Evolutionary conservation across 2,797 vertebrate species (phyloP), one percentile per base, ranked within the genome.

Genomic region (Tadarida brasiliensis): DNA sequence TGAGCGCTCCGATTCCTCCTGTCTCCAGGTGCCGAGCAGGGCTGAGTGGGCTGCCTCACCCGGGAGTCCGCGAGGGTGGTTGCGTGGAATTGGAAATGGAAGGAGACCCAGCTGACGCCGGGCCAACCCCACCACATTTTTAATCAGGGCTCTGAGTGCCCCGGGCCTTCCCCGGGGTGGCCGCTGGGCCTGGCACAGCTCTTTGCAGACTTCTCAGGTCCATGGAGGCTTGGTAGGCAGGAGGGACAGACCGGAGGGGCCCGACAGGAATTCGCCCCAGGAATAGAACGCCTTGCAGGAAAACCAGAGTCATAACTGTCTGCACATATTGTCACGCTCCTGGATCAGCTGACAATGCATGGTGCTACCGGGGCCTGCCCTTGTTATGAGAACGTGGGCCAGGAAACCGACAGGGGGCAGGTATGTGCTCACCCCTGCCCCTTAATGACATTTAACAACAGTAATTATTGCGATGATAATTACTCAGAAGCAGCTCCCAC

Each of bases 21-120:
- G 97, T 97, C 98, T 97, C 96, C 93, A 94, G 96, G 97, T 61
- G 94, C 86, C 96, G 87, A 84, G 94, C 90, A 94, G 97, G 96
- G 35, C 26, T 0, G 89, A 96, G 94, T 68, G 68, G 26, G 94
- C 89, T 70, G 96, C 94, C 93, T 96, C 94, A 10, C 16, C 84
- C 83, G 22, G 51, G 56, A 24, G 47, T 82, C 78, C 76, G 11
- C n/a, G 89, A 94, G 59, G 71, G 81, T 17, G 59, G 74, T 26
- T 83, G 70, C 92, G 93, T 90, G 90, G 49, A 61, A 24, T 3
- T 39, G 59, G 28, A 56, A 63, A 61, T 39, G 39, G 67, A 89
- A 68, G 28, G 73, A 61, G 94, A 81, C 83, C 88, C 8, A 39
- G 95, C 86, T 15, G 90, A 94, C 96, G 74, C 9, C 14, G 10